Base-by-base conservation (phyloP, 2,113 vertebrate species). In the Lonchura striata region DNA sequence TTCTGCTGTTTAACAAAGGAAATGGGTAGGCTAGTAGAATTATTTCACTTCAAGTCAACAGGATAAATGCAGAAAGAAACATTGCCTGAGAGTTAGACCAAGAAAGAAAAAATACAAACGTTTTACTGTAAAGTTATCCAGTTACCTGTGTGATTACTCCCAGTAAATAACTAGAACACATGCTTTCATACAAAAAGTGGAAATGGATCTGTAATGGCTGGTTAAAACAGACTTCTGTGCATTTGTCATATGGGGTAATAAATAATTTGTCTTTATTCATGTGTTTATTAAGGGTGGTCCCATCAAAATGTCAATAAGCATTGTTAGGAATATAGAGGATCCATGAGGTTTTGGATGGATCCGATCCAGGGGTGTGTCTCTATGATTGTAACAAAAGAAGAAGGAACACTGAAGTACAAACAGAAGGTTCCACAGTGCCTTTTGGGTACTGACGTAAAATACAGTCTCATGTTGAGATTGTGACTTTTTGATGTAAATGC, bases 191-290 rank as follows among this genome's bases (percentile, higher is more conserved):
- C 60, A 76, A 84, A 42, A 92, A 74, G 85, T 89, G 61, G 83
- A 87, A 92, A n/a, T 77, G 72, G 65, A 74, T 92, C 61, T 85
- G 82, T 82, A 94, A 57, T 82, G 83, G 47, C 61, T 92, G 46
- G n/a, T 87, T 88, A 61, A 80, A 92, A 57, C 88, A 88, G 80
- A 80, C 79, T 89, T 92, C 49, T 94, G 88, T 92, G 77, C 77
- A 84, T 96, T 89, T 96, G 89, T 95, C 77, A 68, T 33, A 37
- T 28, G 61, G 63, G 19, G 53, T 90, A 76, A 46, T 65, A 76
- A 93, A 37, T 70, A 78, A 79, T 65, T 92, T 64, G 16, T 88
- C 82, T 76, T 92, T 92, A 70, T 87, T 96, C 50, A 64, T 3
- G 0, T 79, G 53, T 80, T 95, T 81, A 49, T 69, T 80, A 30